Conservation (phyloP, 1,140 invertebrate genomes). For the Zaprionus capensis region DNA sequence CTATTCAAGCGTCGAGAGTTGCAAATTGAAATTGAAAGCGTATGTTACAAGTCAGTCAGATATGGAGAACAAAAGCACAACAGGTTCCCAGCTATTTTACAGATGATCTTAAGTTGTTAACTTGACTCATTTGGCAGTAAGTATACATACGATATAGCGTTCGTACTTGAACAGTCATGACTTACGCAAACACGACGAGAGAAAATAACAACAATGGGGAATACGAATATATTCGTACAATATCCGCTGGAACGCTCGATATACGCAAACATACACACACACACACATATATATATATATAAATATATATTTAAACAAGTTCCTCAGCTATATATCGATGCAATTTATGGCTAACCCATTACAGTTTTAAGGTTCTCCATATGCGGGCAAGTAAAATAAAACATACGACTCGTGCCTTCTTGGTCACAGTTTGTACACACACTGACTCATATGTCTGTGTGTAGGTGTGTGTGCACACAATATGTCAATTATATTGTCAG, state of each 20-base stretch:
- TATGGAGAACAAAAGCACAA: neutral
- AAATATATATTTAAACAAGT: neutral
- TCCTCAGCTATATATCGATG: neutral
- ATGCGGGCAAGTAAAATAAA: neutral
- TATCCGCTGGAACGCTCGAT: conserved; percentile 9
- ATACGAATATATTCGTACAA: neutral
- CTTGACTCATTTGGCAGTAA: conserved; percentile 7
- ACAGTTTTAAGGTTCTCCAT: conserved; percentile 13
- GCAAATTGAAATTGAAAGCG: neutral
- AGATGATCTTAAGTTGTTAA: neutral
- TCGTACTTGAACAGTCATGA: conserved; percentile 28
- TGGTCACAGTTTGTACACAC: conserved; percentile 17
- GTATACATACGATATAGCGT: conserved; percentile 8
- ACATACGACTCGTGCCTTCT: conserved; percentile 4
- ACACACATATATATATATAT: conserved; percentile 1
- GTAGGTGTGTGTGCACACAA: neutral
- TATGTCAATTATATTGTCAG: conserved; percentile 9
- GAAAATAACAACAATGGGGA: neutral
- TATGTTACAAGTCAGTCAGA: neutral
- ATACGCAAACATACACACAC: conserved; percentile 43
- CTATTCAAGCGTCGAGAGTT: neutral
- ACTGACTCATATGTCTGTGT: neutral
- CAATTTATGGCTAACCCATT: conserved; percentile 8
- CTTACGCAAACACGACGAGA: conserved; percentile 14
- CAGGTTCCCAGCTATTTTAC: neutral